Evolutionary conservation across 2,797 vertebrate genomes (phyloP).

Genomic region (Halcyon smyrnensis): DNA sequence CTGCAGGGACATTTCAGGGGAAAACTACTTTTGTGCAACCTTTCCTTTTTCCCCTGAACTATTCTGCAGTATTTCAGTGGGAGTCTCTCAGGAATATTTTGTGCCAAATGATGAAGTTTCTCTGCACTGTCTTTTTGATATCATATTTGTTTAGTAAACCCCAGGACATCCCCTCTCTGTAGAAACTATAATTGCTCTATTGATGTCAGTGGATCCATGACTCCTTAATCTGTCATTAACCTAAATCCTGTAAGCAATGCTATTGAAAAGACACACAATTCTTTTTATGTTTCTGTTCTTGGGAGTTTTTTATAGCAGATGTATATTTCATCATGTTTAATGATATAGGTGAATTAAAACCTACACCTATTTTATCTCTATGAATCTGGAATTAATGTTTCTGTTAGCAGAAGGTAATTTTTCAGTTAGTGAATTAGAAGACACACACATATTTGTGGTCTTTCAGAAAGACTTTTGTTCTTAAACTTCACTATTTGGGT

Average conservation of each 20-base stretch:
- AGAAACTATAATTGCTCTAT: neutral
- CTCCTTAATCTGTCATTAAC: neutral
- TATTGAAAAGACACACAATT: neutral
- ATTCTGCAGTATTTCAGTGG: neutral
- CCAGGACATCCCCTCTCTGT: neutral
- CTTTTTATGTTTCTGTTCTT: neutral
- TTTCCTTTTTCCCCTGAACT: neutral
- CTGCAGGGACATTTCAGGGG: neutral
- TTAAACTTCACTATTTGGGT: accelerated
- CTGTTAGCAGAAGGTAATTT: neutral
- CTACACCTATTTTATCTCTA: neutral
- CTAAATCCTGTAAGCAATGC: neutral
- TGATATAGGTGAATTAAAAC: neutral
- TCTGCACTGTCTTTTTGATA: neutral
- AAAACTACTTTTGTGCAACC: neutral
- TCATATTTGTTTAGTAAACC: neutral
- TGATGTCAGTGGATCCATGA: neutral
- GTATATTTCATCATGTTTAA: neutral
- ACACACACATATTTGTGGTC: accelerated
- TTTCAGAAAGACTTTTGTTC: neutral
- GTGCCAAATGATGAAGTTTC: neutral
- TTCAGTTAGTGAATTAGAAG: neutral
- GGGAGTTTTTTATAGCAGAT: neutral
- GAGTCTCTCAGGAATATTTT: neutral
- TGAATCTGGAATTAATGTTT: neutral